Conservation (phyloP, 1,140 invertebrate species). For the Drosophila kurseongensis region DNA sequence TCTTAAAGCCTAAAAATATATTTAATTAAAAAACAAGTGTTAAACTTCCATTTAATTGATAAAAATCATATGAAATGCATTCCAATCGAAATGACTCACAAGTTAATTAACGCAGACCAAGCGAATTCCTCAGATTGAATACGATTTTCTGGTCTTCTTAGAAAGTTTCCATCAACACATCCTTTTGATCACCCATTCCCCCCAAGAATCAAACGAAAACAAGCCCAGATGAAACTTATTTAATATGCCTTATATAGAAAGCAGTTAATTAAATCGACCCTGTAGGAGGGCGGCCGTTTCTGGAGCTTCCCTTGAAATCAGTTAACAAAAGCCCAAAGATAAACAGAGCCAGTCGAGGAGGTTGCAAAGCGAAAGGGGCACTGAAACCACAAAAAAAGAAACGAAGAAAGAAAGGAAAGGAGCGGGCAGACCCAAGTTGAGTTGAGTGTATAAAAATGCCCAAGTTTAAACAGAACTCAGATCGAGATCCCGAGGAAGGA, state of each 20-base stretch:
- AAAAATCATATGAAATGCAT: not conserved
- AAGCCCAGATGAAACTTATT: constrained; percentile 35
- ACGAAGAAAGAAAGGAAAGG: constrained; percentile 12
- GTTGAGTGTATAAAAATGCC: constrained; percentile 45
- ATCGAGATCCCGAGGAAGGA: constrained; percentile 33
- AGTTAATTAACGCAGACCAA: constrained; percentile 8
- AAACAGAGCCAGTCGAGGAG: constrained; percentile 17
- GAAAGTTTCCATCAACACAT: constrained; percentile 17
- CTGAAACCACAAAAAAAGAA: constrained; percentile 25
- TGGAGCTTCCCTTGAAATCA: constrained; percentile 69
- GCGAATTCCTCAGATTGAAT: constrained; percentile 2
- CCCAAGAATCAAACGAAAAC: constrained; percentile 18
- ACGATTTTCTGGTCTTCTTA: constrained; percentile 12
- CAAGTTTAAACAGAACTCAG: constrained; percentile 75
- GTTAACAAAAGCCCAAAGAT: constrained; percentile 63
- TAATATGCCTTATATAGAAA: constrained; percentile 61
- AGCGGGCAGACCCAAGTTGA: constrained; percentile 12
- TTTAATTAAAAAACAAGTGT: not conserved
- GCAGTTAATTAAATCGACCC: constrained; percentile 64
- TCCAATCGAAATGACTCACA: constrained; percentile 5
- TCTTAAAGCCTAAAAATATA: too few relatives aligned
- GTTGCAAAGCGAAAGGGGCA: constrained; percentile 29
- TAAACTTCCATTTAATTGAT: not conserved
- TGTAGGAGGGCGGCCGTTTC: constrained; percentile 41
- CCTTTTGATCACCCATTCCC: constrained; percentile 15